These are phyloP conservation scores for Notamacropus eugenii DNA, from an alignment of 2,797 vertebrate species.

Conservation along the genomic window DNA sequence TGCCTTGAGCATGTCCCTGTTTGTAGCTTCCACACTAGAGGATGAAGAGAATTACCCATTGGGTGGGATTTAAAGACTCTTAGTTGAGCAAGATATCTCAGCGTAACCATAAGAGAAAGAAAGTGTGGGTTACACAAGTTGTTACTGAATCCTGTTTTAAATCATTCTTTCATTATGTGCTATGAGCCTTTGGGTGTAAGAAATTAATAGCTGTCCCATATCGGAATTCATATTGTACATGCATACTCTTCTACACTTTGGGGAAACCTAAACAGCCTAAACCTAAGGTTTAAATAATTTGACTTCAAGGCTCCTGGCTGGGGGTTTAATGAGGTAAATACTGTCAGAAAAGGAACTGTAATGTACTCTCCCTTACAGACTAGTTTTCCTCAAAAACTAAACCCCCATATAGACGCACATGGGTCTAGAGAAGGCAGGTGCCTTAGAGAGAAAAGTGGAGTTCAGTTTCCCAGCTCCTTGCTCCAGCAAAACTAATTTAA, in stretches of 20 bases:
- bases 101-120: neutral
- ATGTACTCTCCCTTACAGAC: neutral
- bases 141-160: neutral
- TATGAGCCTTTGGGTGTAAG: neutral
- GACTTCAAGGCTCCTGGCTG: neutral
- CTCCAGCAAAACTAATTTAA: neutral
- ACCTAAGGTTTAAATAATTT: neutral
- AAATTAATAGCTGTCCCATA: neutral
- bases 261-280: neutral
- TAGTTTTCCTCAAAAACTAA: neutral
- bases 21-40: neutral
- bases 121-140: neutral
- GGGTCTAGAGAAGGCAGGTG: neutral
- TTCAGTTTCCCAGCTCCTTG: neutral
- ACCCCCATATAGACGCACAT: neutral
- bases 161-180: neutral
- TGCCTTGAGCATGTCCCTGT: neutral
- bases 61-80: neutral
- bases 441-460: neutral
- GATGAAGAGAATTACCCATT: neutral
- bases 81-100: neutral
- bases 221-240: neutral
- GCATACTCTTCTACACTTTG: neutral
- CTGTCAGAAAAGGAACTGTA: neutral
- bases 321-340: neutral